Evolutionary conservation across 2,888 invertebrate species (phyloP), one percentile per base, ranked within the genome.

Genomic region (Phlogophora meticulosa): DNA sequence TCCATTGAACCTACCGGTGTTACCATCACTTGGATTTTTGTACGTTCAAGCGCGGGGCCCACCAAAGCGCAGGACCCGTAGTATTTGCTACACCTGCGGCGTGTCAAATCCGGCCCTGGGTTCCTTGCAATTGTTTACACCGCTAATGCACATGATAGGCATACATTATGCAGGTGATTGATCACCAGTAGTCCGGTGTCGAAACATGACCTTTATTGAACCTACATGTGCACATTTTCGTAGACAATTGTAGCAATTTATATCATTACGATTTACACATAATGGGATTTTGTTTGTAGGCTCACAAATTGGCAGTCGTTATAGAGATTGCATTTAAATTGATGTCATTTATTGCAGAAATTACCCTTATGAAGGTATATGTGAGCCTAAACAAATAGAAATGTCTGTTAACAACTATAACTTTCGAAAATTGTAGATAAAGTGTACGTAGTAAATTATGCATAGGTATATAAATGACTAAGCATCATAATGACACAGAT

Each of bases 321-420:
- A 89, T 66, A 60, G 81, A 90, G 90, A 93, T 93, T 91, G 90
- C 90, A 58, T 91, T 93, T 90, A 92, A 91, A 93, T 92, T 93
- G 91, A 86, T 80, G 87, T 86, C 83, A 80, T 85, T 88, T 83
- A 87, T 88, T 87, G 82, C 76, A 82, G 77, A 82, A 83, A 88
- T 85, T 84, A 83, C 80, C 68, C 64, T 76, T 70, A 79, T 68
- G 76, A 73, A 74, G 76, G 80, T 76, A 76, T 75, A 70, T 74
- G 76, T 72, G 76, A 65, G 45, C 11, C 17, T 58, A 32, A 65
- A 59, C 42, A 59, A 76, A 80, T 48, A 42, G 11, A 75, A 69
- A 57, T 40, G 22, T 20, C 9, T 3, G 4, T 20, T 62, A 66
- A 61, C 53, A 56, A 63, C 40, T n/a, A 40, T 48, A 32, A 63